These are phyloP conservation scores for Arctocebus calabarensis DNA, from an alignment of 2,797 vertebrate genomes.

Conservation along the genomic window DNA sequence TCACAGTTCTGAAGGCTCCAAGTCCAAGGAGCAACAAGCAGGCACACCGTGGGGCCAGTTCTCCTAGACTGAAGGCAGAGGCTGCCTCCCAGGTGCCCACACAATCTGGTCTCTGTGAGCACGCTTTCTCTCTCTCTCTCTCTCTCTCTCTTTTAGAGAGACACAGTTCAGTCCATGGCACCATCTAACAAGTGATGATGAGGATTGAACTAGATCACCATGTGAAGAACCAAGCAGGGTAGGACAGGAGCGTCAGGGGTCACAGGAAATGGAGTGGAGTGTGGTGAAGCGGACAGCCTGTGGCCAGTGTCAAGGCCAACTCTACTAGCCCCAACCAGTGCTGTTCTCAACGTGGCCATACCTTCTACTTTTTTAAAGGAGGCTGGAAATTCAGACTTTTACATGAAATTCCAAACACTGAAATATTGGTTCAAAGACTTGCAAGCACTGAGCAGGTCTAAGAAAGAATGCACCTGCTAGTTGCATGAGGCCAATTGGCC, in stretches of 20 bases:
- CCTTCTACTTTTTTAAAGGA: not conserved
- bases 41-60: no score
- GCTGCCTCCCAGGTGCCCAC: not conserved
- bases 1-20: not conserved
- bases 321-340: not conserved
- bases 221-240: not conserved
- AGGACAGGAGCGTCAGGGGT: no score
- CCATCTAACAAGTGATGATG: not conserved
- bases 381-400: not conserved
- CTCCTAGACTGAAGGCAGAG: not conserved
- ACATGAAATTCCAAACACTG: not conserved
- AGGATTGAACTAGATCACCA: no score
- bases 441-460: not conserved
- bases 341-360: not conserved
- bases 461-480: not conserved
- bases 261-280: not conserved
- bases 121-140: not conserved
- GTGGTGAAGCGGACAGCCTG: not conserved
- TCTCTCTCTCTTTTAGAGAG: not conserved
- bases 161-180: not conserved
- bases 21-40: not conserved
- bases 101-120: not conserved
- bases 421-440: not conserved
- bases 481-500: fast-evolving
- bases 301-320: not conserved